Evolutionary conservation across 2,888 invertebrate genomes (phyloP).

Genomic region (Rhagonycha lutea): DNA sequence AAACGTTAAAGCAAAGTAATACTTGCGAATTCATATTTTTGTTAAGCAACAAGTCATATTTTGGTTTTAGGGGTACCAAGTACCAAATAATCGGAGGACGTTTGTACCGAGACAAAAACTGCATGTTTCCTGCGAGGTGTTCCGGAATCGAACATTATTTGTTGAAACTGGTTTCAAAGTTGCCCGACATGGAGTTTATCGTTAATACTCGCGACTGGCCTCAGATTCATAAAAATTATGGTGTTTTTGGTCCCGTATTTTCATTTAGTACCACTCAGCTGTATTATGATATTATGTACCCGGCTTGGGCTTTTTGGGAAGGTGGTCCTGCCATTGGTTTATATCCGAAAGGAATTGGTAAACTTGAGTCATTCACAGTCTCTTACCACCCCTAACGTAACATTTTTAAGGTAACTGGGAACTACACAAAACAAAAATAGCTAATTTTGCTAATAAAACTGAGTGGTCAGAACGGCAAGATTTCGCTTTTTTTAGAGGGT

Average conservation of each 20-base stretch:
- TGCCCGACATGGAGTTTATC: conserved; percentile 84
- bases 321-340: conserved; percentile 95
- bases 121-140: conserved; percentile 93
- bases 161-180: conserved; percentile 64
- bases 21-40: background rate
- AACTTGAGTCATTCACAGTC: background rate
- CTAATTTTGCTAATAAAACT: conserved; percentile 67
- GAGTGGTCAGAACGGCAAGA: conserved; percentile 78
- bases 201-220: conserved; percentile 95
- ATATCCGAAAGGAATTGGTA: conserved; percentile 84
- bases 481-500: conserved; percentile 89
- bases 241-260: conserved; percentile 77
- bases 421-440: conserved; percentile 63
- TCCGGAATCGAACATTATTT: conserved; percentile 90
- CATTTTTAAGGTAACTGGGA: conserved; percentile 83
- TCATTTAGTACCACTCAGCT: conserved; percentile 92
- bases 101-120: conserved; percentile 80
- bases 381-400: background rate
- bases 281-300: conserved; percentile 90
- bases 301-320: conserved; percentile 98
- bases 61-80: conserved; percentile 64
- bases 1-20: conserved; percentile 56
- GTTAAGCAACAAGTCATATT: too few relatives aligned
- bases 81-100: conserved; percentile 84
- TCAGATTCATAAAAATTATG: conserved; percentile 71